These are phyloP conservation scores for Molanna angustata DNA, from an alignment of 2,888 invertebrate genomes.

Conservation along the genomic window DNA sequence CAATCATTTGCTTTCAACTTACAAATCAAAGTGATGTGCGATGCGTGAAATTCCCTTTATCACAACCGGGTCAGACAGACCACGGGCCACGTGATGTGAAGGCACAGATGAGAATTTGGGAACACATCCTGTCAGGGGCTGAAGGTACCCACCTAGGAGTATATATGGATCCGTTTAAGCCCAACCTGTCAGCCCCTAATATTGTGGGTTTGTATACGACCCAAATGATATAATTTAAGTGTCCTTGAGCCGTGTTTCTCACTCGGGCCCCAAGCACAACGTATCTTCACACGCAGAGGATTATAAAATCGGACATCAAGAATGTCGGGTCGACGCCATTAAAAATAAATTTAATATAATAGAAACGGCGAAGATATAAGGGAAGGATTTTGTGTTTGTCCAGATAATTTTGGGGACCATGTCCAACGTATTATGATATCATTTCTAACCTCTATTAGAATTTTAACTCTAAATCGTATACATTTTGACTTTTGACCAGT, in stretches of 20 bases:
- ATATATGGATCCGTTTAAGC: no score
- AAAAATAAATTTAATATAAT: no score
- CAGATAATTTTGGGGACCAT: no score
- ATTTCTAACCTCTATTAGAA: no score
- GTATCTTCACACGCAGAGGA: background rate
- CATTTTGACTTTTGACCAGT: no score
- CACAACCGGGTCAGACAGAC: background rate
- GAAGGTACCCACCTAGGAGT: background rate
- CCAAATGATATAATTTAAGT: conserved; percentile 7
- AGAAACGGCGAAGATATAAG: no score
- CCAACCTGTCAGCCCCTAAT: conserved; percentile 7
- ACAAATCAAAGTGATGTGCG: background rate
- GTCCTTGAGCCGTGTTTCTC: background rate
- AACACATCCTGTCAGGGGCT: background rate
- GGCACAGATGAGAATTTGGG: background rate
- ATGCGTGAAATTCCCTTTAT: background rate
- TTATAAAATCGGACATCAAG: conserved; percentile 10
- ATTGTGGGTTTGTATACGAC: conserved; percentile 7
- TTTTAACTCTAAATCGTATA: no score
- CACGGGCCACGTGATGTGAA: background rate
- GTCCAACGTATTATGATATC: no score
- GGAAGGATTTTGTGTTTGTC: no score
- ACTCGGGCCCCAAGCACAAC: background rate
- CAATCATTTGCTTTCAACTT: background rate
- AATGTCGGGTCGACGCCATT: background rate